Evolutionary conservation across 35 echinoderm and acorn worm species (phyloP).

Genomic region (Ophiothrix spiculata): DNA sequence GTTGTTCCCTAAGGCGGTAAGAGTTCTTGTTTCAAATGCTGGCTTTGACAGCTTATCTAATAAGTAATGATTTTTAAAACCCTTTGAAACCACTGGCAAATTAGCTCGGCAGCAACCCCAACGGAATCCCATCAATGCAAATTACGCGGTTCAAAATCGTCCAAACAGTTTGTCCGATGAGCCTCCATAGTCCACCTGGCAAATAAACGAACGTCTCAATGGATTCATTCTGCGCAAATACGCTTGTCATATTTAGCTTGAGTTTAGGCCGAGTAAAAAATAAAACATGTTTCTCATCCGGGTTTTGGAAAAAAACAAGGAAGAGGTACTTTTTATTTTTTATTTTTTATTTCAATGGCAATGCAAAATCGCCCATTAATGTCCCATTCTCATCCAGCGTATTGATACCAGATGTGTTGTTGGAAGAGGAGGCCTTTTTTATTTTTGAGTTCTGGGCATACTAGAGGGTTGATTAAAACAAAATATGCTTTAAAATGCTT

Average conservation of each 20-base stretch:
- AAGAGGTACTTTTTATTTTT: too few species aligned
- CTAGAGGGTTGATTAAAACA: too few species aligned
- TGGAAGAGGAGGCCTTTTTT: too few species aligned
- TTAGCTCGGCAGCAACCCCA: not conserved
- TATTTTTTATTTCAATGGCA: too few species aligned
- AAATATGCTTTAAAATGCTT: too few species aligned
- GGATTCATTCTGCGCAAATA: not conserved
- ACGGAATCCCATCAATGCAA: constrained; percentile 5
- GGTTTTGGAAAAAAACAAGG: too few species aligned
- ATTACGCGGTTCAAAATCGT: not conserved
- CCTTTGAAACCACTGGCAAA: constrained; percentile 4
- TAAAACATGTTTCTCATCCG: too few species aligned
- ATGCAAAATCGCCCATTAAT: too few species aligned
- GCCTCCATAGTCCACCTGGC: not conserved
- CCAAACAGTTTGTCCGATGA: constrained; percentile 12
- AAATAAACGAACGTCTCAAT: not conserved
- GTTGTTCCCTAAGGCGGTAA: not conserved
- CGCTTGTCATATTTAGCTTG: not conserved
- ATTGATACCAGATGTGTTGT: too few species aligned
- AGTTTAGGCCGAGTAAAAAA: too few species aligned
- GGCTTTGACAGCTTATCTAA: constrained; percentile 3
- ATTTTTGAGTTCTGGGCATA: too few species aligned
- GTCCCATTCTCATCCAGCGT: too few species aligned
- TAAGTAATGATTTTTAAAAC: constrained; percentile 9
- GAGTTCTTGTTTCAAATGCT: not conserved